Conservation (phyloP, 2,888 invertebrate genomes). For the Villa cingulata region DNA sequence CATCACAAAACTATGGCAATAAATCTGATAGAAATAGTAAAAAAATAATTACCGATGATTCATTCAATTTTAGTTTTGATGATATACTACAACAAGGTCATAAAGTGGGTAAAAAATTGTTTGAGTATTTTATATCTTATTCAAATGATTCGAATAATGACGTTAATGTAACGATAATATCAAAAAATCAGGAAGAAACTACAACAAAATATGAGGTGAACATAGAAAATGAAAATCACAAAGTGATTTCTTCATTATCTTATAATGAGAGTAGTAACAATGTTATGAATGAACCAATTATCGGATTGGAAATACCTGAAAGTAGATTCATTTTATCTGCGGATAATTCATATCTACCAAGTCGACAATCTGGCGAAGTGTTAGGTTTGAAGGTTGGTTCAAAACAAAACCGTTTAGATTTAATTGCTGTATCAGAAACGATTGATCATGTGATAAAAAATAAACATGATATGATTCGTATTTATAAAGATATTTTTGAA, state of each 20-base stretch:
- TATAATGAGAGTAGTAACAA: too few relatives aligned
- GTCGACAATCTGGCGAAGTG: slow-evolving; percentile 24
- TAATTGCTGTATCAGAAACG: slow-evolving; percentile 30
- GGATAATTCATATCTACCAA: slow-evolving; percentile 24
- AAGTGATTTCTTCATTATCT: too few relatives aligned
- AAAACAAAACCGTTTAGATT: slow-evolving; percentile 19
- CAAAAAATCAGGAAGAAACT: too few relatives aligned
- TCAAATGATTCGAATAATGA: too few relatives aligned
- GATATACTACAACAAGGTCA: not conserved
- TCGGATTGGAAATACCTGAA: slow-evolving; percentile 13
- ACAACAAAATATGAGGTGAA: too few relatives aligned
- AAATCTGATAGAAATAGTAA: too few relatives aligned
- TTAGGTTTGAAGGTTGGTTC: slow-evolving; percentile 28
- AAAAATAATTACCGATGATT: too few relatives aligned
- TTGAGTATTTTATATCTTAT: not conserved
- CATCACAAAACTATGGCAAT: not conserved
- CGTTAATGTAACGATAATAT: too few relatives aligned
- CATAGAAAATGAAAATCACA: too few relatives aligned
- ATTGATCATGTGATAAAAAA: slow-evolving; percentile 9
- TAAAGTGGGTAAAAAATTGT: not conserved
- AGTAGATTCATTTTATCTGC: slow-evolving; percentile 16
- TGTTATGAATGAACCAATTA: slow-evolving; percentile 10
- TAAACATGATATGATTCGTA: slow-evolving; percentile 31
- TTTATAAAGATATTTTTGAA: slow-evolving; percentile 35
- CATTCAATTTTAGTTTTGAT: not conserved